Evolutionary conservation across 2,113 vertebrate species (phyloP).

Genomic region (Gadus chalcogrammus): DNA sequence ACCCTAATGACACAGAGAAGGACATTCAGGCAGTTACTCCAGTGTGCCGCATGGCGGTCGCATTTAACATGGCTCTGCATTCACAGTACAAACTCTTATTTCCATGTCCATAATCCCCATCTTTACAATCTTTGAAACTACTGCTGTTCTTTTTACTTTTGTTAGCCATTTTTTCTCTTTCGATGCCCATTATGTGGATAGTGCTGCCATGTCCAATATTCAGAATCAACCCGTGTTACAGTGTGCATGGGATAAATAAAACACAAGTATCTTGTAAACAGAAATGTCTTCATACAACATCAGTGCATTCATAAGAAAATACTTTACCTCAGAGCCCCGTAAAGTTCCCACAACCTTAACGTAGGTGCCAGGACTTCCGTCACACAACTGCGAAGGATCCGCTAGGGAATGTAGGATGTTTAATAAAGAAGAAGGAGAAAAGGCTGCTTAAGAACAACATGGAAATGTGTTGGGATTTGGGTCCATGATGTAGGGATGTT

Average conservation of each 20-base stretch:
- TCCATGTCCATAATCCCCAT: neutral
- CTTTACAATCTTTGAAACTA: too few species aligned
- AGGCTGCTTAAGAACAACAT: neutral
- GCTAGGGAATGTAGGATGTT: slow-evolving; percentile 34
- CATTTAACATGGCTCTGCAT: too few species aligned
- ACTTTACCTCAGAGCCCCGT: slow-evolving; percentile 73
- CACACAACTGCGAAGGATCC: slow-evolving; percentile 68
- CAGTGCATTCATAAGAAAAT: too few species aligned
- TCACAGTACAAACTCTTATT: neutral
- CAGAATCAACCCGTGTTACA: neutral
- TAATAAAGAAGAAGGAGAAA: neutral
- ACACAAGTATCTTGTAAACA: neutral
- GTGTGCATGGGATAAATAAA: neutral
- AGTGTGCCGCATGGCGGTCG: too few species aligned
- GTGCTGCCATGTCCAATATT: neutral
- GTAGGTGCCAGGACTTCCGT: slow-evolving; percentile 78
- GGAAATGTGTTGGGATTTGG: neutral
- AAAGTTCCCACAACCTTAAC: slow-evolving; percentile 83
- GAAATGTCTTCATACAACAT: too few species aligned
- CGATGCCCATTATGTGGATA: too few species aligned
- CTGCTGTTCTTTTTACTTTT: too few species aligned
- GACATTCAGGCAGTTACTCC: too few species aligned
- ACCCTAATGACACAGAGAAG: slow-evolving; percentile 62
- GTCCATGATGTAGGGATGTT: too few species aligned
- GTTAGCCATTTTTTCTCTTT: too few species aligned